phyloP scores from a whole-genome alignment of 2,797 vertebrate species.

The Spheniscus humboldti region DNA sequence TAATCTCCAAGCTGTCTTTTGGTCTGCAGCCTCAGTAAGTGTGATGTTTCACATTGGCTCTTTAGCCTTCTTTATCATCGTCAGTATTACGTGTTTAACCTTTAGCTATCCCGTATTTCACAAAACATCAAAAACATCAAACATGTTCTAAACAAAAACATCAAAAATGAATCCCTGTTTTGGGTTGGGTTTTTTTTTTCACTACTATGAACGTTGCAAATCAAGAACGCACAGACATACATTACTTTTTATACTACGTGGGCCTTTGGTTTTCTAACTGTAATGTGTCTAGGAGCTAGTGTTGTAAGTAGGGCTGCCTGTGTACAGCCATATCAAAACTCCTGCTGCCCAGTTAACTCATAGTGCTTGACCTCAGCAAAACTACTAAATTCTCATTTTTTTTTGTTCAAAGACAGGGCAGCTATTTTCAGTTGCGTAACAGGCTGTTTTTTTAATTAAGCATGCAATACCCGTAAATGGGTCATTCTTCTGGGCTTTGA shows the following conservation, averaged over 20 bases:
- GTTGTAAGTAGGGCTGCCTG: background rate
- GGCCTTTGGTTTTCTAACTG: background rate
- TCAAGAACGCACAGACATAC: background rate
- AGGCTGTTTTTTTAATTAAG: background rate
- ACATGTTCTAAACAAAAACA: background rate
- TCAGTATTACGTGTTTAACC: background rate
- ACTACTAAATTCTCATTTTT: background rate
- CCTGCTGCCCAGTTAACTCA: background rate
- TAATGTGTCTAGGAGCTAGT: background rate
- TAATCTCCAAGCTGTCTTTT: background rate
- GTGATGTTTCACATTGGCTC: background rate
- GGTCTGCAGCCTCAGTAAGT: background rate
- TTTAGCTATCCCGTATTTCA: background rate
- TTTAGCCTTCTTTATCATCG: background rate
- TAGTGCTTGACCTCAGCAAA: background rate
- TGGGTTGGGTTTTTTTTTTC: background rate
- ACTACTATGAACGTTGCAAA: background rate
- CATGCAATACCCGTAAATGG: background rate
- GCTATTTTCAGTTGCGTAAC: background rate
- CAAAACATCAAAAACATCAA: too few species aligned
- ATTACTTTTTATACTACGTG: accelerated
- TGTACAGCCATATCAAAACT: background rate
- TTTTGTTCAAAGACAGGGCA: background rate
- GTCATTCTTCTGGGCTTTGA: background rate
- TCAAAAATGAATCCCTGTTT: background rate